These are phyloP conservation scores for Rhyacophila brunnea DNA, from an alignment of 1,140 invertebrate species.

Conservation along the genomic window DNA sequence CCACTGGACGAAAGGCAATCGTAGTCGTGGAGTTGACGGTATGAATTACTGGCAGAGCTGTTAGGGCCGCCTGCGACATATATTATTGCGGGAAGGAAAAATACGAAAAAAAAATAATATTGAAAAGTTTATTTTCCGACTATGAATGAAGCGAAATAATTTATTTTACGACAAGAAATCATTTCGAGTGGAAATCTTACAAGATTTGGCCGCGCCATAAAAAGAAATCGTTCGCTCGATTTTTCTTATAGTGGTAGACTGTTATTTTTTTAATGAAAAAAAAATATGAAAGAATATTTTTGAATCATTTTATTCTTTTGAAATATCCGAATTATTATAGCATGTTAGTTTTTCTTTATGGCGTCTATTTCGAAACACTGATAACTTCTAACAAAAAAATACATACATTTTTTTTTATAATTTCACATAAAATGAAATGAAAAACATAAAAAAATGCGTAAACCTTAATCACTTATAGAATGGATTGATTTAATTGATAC, in stretches of 20 bases:
- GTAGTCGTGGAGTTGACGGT: constrained; percentile 16
- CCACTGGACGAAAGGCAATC: constrained; percentile 4
- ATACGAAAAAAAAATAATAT: constrained; percentile 13
- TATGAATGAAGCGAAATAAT: constrained; percentile 29
- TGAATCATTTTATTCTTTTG: not conserved
- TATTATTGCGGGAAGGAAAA: constrained; percentile 19
- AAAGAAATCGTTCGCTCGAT: not conserved
- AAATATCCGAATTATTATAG: no score
- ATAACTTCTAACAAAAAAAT: no score
- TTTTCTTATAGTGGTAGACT: not conserved
- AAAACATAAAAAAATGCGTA: no score
- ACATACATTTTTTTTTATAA: no score
- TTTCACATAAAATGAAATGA: no score
- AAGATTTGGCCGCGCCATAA: constrained; percentile 4
- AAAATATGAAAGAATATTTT: not conserved
- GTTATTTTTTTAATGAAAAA: not conserved
- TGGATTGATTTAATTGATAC: no score
- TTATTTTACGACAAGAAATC: constrained; percentile 25
- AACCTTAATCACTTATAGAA: no score
- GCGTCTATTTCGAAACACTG: no score
- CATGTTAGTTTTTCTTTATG: no score
- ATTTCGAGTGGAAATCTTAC: constrained; percentile 24
- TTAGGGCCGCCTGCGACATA: constrained; percentile 10
- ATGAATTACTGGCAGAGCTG: constrained; percentile 19
- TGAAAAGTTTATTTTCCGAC: constrained; percentile 18